Evolutionary conservation across 1,140 invertebrate species (phyloP).

Genomic region (Bombus haemorrhoidalis): DNA sequence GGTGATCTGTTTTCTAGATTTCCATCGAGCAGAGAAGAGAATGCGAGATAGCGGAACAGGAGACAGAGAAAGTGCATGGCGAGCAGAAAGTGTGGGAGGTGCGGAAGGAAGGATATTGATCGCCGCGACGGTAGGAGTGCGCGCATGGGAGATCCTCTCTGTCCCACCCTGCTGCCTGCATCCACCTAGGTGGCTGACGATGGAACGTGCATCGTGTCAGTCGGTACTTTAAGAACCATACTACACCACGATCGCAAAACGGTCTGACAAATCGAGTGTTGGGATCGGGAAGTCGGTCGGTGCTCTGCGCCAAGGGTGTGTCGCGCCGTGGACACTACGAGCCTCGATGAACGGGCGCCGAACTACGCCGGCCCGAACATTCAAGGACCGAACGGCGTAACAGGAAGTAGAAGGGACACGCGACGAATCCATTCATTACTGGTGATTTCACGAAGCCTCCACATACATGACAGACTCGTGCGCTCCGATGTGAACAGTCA

Average conservation of each 20-base stretch:
- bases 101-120: constrained; percentile 79
- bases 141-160: constrained; percentile 60
- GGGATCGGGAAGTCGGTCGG: constrained; percentile 55
- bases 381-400: constrained; percentile 38
- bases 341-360: constrained; percentile 25
- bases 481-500: constrained; percentile 14
- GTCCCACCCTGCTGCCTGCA: constrained; percentile 62
- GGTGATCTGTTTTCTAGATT: constrained; percentile 40
- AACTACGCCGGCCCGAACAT: constrained; percentile 26
- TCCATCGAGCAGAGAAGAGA: constrained; percentile 35
- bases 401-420: constrained; percentile 28
- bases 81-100: constrained; percentile 55
- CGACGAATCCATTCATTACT: constrained; percentile 38
- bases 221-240: constrained; percentile 57
- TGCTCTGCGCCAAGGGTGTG: constrained; percentile 56
- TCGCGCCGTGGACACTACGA: constrained; percentile 22
- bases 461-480: neutral
- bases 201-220: constrained; percentile 51
- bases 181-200: constrained; percentile 52
- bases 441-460: neutral
- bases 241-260: constrained; percentile 32
- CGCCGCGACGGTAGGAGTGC: constrained; percentile 64
- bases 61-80: constrained; percentile 41
- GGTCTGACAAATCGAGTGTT: constrained; percentile 27
- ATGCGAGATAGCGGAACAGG: constrained; percentile 19